A percentile compares a stretch with the other conserved stretches of the same genome.
These are phyloP conservation scores for Cotesia typhae DNA, from an alignment of 1,140 invertebrate genomes.

Conservation along the genomic window DNA sequence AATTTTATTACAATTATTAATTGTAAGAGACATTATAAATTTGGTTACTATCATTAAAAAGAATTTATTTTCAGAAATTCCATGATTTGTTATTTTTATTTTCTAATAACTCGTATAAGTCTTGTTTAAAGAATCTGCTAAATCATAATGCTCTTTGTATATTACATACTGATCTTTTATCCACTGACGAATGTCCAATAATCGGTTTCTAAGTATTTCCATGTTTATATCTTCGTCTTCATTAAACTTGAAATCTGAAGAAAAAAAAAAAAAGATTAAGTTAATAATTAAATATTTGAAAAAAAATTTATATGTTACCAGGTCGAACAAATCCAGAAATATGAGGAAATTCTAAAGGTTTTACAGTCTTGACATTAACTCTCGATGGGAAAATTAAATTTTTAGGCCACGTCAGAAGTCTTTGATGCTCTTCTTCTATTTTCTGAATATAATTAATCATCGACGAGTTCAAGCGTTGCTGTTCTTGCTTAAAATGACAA, in stretches of 20 bases:
- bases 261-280: no score
- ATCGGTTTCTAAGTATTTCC: conserved; percentile 40
- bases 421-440: conserved; percentile 37
- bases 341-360: conserved; percentile 53
- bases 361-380: conserved; percentile 32
- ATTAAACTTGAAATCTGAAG: conserved; percentile 37
- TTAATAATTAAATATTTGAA: not conserved
- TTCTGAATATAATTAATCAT: conserved; percentile 43
- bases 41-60: no score
- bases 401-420: conserved; percentile 15
- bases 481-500: conserved; percentile 35
- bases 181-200: conserved; percentile 51
- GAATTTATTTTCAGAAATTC: no score
- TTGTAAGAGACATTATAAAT: no score
- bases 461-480: conserved; percentile 40
- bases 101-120: conserved; percentile 41
- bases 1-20: no score
- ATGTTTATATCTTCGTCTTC: conserved; percentile 27
- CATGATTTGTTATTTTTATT: no score
- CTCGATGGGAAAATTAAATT: conserved; percentile 26
- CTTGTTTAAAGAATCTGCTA: conserved; percentile 51
- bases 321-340: conserved; percentile 44
- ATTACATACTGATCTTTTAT: conserved; percentile 55
- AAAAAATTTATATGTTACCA: conserved; percentile 38
- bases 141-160: conserved; percentile 50